A percentile compares a stretch with the other conserved stretches of the same genome.
phyloP scores from a whole-genome alignment of 2,888 invertebrate genomes.

The Empis stercorea region DNA sequence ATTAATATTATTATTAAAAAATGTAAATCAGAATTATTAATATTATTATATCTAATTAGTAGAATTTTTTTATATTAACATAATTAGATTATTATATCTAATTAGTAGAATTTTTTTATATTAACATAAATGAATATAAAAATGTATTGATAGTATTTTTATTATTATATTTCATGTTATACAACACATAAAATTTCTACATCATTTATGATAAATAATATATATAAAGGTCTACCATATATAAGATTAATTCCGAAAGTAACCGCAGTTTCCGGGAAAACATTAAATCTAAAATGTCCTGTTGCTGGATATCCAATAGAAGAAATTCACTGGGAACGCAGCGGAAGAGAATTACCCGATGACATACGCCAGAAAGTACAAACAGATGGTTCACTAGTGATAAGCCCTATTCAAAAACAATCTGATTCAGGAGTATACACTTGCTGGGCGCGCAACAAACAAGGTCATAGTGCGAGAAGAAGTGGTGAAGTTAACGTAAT shows the following conservation, averaged over 20 bases:
- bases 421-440: slow-evolving; percentile 67
- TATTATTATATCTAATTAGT: too few relatives aligned
- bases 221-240: slow-evolving; percentile 53
- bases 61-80: too few relatives aligned
- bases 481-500: slow-evolving; percentile 65
- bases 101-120: too few relatives aligned
- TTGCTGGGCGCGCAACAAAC: slow-evolving; percentile 66
- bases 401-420: slow-evolving; percentile 61
- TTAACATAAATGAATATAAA: too few relatives aligned
- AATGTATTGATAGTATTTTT: too few relatives aligned
- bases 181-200: too few relatives aligned
- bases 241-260: slow-evolving; percentile 68
- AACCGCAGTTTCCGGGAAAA: slow-evolving; percentile 67
- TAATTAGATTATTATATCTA: too few relatives aligned
- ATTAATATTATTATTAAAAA: too few relatives aligned
- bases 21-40: too few relatives aligned
- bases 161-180: too few relatives aligned
- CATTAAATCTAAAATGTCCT: slow-evolving; percentile 61
- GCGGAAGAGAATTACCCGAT: slow-evolving; percentile 60
- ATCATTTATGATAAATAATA: too few relatives aligned
- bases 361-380: slow-evolving; percentile 65
- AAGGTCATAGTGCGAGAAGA: slow-evolving; percentile 58
- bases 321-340: slow-evolving; percentile 66
- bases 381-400: slow-evolving; percentile 59
- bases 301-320: slow-evolving; percentile 74